Conservation (phyloP, 2,888 invertebrate genomes). For the Parasteatoda lunata region DNA sequence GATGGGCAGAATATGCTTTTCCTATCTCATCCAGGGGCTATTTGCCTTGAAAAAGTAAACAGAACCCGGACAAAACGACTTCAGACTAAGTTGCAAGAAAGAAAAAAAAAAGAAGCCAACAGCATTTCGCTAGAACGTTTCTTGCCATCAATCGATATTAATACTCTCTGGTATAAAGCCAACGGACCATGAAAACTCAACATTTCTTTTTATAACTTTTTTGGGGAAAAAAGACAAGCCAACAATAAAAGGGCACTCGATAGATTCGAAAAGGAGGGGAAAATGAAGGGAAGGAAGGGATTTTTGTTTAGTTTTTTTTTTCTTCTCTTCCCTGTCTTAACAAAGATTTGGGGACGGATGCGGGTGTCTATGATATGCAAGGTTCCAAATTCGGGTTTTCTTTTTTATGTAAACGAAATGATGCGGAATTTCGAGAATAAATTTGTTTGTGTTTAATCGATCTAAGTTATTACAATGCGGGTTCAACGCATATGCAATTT, state of each 20-base stretch:
- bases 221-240: too few species aligned
- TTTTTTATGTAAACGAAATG: not conserved
- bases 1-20: not conserved
- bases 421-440: not conserved
- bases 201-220: not conserved
- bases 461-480: not conserved
- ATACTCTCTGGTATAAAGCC: not conserved
- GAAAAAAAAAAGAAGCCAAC: not conserved
- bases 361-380: not conserved
- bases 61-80: constrained; percentile 7
- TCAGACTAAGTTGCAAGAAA: not conserved
- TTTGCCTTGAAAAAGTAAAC: constrained; percentile 22
- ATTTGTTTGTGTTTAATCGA: not conserved
- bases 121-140: not conserved
- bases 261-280: not conserved
- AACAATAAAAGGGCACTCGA: not conserved
- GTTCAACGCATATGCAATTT: not conserved
- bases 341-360: not conserved
- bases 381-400: not conserved
- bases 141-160: not conserved
- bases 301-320: not conserved
- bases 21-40: constrained; percentile 6
- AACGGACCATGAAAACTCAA: not conserved
- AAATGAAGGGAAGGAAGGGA: not conserved
- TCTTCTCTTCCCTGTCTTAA: not conserved